Evolutionary conservation across 2,888 invertebrate species (phyloP), one percentile per base, ranked within the genome.

Genomic region (Heliconius sara): DNA sequence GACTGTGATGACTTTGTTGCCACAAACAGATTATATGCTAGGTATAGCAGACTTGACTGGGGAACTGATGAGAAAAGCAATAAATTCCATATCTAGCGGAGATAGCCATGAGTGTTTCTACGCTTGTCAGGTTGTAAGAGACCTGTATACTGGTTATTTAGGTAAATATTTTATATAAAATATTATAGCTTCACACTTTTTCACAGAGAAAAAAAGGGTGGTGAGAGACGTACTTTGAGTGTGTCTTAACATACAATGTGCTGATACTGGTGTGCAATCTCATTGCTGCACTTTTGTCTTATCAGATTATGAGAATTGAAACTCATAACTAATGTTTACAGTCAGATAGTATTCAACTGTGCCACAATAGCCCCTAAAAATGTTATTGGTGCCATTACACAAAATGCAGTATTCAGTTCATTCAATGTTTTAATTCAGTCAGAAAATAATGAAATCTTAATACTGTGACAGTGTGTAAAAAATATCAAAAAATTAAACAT

Each of bases 11-110:
- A 91, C 94, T 7, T 83, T 91, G 85, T 81, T 96, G 12, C 91
- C 95, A 25, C 95, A 95, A 6, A 88, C 88, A 27, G 96, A 96
- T 84, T 96, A 96, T 74, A 95, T 99, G 87, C 91, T 99, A 66
- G 99, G 99, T 0, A 91, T 99, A 60, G 97, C 97, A 0, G 99
- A 99, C 92, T 95, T 98, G 47, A 98, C 98, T 0, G 99, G 99
- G 0, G 99, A 99, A 90, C 90, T 99, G 68, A 99, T 99, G 99
- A 95, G 99, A 75, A 96, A 97, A 84, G 98, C 98, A 77, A 98
- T 99, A 12, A 98, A 97, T 88, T 97, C 97, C 85, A 95, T 98
- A 79, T 97, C 97, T 0, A 96, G 96, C 81, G 98, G 98, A 0
- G 97, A 98, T 83, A 96, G 96, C 22, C 96, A 96, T 4, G 96